Evolutionary conservation across 2,888 invertebrate species (phyloP).

Genomic region (Epiblema foenella): DNA sequence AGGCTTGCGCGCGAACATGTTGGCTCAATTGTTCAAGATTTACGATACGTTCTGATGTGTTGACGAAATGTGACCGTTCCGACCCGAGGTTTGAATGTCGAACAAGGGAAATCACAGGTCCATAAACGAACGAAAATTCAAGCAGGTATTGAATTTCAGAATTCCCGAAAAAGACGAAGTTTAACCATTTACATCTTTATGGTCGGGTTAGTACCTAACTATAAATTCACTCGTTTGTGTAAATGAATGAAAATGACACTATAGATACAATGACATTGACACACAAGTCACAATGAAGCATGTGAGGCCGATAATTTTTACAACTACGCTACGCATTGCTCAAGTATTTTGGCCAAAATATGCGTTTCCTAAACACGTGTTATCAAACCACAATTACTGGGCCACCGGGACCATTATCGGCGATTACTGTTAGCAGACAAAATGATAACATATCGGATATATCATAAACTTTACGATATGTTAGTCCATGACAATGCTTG

Average conservation of each 20-base stretch:
- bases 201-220: neutral
- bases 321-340: conserved; percentile 18
- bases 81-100: conserved; percentile 3
- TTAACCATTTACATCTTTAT: neutral
- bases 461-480: conserved; percentile 77
- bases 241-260: neutral
- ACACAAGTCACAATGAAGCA: conserved; percentile 1
- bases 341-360: conserved; percentile 35
- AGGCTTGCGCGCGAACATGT: conserved; percentile 16
- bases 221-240: neutral
- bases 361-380: conserved; percentile 56
- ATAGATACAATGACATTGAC: neutral
- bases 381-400: conserved; percentile 67
- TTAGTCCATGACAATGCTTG: conserved; percentile 63
- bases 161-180: neutral
- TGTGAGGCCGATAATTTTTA: conserved; percentile 11
- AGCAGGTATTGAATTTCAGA: conserved; percentile 7
- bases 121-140: conserved; percentile 5
- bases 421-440: conserved; percentile 72
- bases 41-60: conserved; percentile 8
- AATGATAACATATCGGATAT: conserved; percentile 72
- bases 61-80: conserved; percentile 23
- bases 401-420: conserved; percentile 67
- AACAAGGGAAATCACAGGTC: conserved; percentile 16
- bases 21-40: conserved; percentile 26